Evolutionary conservation across 2,888 invertebrate species (phyloP).

Genomic region (Andrena trimmerana): DNA sequence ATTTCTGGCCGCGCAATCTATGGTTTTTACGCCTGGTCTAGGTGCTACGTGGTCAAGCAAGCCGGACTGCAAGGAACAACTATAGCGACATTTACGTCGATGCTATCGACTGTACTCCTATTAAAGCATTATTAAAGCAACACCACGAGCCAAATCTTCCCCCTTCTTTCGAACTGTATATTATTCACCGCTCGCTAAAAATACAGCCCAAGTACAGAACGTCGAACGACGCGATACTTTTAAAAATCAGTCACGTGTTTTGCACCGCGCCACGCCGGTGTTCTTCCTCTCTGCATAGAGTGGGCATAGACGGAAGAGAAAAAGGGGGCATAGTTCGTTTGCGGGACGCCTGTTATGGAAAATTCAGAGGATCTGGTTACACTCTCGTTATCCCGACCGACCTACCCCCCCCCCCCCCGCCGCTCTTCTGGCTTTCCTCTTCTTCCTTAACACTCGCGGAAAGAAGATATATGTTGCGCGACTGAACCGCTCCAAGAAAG

Average conservation of each 20-base stretch:
- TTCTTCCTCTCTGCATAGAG: neutral
- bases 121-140: conserved; percentile 68
- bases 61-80: conserved; percentile 1
- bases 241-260: neutral
- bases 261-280: neutral
- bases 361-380: conserved; percentile 69
- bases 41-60: conserved; percentile 6
- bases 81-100: conserved; percentile 1
- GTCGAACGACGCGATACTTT: neutral
- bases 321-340: conserved; percentile 16
- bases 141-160: conserved; percentile 46
- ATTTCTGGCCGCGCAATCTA: neutral
- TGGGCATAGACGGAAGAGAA: neutral
- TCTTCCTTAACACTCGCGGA: conserved; percentile 30
- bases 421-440: conserved; percentile 31
- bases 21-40: neutral
- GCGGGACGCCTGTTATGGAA: conserved; percentile 62
- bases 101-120: conserved; percentile 48
- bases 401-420: conserved; percentile 32
- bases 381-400: conserved; percentile 63
- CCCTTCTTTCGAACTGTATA: neutral
- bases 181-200: neutral
- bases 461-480: conserved; percentile 28
- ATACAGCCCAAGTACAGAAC: neutral
- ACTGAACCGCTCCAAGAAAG: conserved; percentile 2